Evolutionary conservation across 1,140 invertebrate species (phyloP), one percentile per base, ranked within the genome.

Genomic region (Lutraria rhynchaena): DNA sequence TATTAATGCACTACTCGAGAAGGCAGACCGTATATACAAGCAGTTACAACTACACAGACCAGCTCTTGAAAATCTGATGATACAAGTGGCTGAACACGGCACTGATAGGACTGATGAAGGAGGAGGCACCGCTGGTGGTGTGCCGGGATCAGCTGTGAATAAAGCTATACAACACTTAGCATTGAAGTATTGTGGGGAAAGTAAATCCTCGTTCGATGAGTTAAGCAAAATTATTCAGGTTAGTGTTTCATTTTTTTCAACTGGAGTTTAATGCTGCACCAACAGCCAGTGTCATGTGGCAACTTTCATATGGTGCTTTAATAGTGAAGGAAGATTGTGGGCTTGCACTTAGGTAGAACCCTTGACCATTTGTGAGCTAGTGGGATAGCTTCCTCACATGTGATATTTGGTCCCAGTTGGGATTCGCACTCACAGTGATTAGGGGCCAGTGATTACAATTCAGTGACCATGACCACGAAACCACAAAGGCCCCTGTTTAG

Each of bases 131-230:
- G 5, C 37, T 41, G 15, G 37, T 41, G 83, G 82, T 58, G 87
- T 88, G 17, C 87, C 87, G 24, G 86, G 83, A 29, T 89, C 89
- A 57, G 90, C 91, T 84, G 93, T 94, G 46, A 94, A 94, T 86
- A 92, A 92, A 67, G 90, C 92, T 46, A 94, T 94, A 67, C 94
- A 94, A 84, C 92, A 93, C 35, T 84, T 94, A 69, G 98, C 98
- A 1, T 97, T 98, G 89, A 97, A 97, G 88, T 99, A 99, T 92
- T 98, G 97, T 90, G 96, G 95, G 19, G 98, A 99, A 85, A 99
- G 97, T 90, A 98, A 97, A 89, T 96, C 95, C 17, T 96, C 96
- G 2, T 99, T 99, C 92, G 98, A 99, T 90, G 98, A 99, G 89
- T 93, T 99, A 0, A 98, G 97, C 90, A 98, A 99, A 93, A 97